phyloP scores from a whole-genome alignment of 2,113 vertebrate species.

The Delphinapterus leucas region DNA sequence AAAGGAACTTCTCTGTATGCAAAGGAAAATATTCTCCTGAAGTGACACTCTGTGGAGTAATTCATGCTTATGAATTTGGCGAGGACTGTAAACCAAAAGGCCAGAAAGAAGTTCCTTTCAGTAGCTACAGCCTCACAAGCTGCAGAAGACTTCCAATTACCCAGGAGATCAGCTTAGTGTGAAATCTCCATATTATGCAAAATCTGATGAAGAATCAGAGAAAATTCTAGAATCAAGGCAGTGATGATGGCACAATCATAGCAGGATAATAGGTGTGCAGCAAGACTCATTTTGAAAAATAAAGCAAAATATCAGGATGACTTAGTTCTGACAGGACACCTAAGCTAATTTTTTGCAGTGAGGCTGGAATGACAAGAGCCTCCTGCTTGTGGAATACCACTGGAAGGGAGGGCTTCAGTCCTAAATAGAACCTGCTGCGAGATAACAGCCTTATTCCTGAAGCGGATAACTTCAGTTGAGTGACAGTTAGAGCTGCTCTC shows the following conservation, averaged over 20 bases:
- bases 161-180: background rate
- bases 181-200: slow-evolving; percentile 43
- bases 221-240: slow-evolving; percentile 14
- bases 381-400: background rate
- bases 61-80: slow-evolving; percentile 19
- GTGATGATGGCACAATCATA: background rate
- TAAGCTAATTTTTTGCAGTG: background rate
- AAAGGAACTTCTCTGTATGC: background rate
- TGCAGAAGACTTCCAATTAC: slow-evolving; percentile 19
- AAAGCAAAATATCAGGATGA: background rate
- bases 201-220: slow-evolving; percentile 4
- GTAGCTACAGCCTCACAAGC: background rate
- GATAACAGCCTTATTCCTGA: background rate
- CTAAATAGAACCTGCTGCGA: background rate
- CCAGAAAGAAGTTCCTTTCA: background rate
- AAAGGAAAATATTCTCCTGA: slow-evolving; percentile 10
- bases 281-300: slow-evolving; percentile 34
- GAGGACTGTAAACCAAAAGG: slow-evolving; percentile 21
- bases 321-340: background rate
- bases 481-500: background rate
- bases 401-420: background rate
- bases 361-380: background rate
- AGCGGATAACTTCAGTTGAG: background rate
- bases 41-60: slow-evolving; percentile 33
- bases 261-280: background rate